Percentiles rank a stretch among this genome's conserved stretches.
Evolutionary conservation across 2,113 vertebrate genomes (phyloP).

Genomic region (Hemibagrus wyckioides): DNA sequence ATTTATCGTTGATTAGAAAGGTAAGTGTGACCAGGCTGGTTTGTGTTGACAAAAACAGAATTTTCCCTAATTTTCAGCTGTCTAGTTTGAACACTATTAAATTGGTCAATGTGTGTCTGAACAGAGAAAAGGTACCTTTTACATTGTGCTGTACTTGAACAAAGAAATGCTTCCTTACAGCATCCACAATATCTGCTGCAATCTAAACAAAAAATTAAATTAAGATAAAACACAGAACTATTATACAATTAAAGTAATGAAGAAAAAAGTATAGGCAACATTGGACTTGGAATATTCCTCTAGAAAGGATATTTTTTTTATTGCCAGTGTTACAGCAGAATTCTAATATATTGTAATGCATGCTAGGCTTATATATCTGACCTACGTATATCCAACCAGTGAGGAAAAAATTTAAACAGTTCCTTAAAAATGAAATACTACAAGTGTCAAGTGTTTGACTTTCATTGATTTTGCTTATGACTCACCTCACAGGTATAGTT

Average conservation of each 20-base stretch:
- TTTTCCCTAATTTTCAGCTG: too few species aligned
- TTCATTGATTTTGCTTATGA: neutral
- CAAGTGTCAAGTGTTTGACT: neutral
- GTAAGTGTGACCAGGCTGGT: neutral
- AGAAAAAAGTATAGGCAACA: neutral
- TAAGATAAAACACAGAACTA: neutral
- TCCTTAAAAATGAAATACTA: neutral
- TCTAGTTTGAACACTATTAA: neutral
- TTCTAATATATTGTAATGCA: neutral
- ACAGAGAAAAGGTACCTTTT: constrained; percentile 55
- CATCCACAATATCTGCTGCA: constrained; percentile 72
- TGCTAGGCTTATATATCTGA: neutral
- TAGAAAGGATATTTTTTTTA: neutral
- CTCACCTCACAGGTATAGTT: constrained; percentile 77
- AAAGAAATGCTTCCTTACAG: constrained; percentile 71
- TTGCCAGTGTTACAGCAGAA: neutral
- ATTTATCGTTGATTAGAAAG: neutral
- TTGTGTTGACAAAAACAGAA: neutral
- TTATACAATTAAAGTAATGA: neutral
- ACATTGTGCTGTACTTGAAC: constrained; percentile 54
- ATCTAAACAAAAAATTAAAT: constrained; percentile 62
- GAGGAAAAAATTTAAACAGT: neutral
- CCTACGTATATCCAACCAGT: too few species aligned
- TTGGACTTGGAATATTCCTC: neutral
- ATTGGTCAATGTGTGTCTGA: neutral